Percentiles rank a stretch among this genome's conserved stretches.
Conservation (phyloP, 2,797 vertebrate species). For the Hippopotamyrus pictus region DNA sequence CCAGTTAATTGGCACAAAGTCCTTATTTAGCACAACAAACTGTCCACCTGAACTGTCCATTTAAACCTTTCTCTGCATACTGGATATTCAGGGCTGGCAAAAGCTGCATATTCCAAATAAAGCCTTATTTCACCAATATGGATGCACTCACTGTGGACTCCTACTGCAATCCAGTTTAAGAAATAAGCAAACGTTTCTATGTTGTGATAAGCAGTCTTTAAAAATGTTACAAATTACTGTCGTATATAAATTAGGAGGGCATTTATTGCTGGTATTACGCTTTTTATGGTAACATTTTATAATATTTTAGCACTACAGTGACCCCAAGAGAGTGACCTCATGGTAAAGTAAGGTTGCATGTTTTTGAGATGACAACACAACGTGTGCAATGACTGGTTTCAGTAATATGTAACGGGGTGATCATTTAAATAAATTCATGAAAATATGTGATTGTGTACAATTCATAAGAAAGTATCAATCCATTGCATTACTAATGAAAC, state of each 20-base stretch:
- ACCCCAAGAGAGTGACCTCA: background rate
- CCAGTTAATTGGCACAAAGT: background rate
- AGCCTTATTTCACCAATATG: background rate
- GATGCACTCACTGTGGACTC: background rate
- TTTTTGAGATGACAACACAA: background rate
- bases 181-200: background rate
- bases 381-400: background rate
- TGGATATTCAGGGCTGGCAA: background rate
- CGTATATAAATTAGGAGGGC: background rate
- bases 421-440: background rate
- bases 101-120: background rate
- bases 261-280: constrained; percentile 6
- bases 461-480: background rate
- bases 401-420: background rate
- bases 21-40: background rate
- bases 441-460: background rate
- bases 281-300: background rate
- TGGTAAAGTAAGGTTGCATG: background rate
- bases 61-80: background rate
- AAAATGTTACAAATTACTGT: background rate
- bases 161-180: background rate
- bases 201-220: background rate
- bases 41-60: background rate
- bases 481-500: background rate
- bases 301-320: background rate